These are phyloP conservation scores for Netelia virgata DNA, from an alignment of 2,888 invertebrate species.

Conservation along the genomic window DNA sequence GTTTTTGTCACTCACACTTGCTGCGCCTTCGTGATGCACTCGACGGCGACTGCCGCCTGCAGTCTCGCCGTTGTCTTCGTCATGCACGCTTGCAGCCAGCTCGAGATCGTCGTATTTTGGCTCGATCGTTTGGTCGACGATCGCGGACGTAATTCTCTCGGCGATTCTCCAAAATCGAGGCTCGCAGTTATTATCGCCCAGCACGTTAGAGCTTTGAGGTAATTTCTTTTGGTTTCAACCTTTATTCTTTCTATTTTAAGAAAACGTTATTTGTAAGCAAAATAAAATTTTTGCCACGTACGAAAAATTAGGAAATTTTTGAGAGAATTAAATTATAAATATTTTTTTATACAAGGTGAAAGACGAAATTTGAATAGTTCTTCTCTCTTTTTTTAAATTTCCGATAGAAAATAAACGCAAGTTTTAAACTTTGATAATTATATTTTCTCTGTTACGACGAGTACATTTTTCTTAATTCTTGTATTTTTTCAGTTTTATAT, in stretches of 20 bases:
- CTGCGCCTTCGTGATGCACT: constrained; percentile 66
- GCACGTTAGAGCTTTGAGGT: constrained; percentile 72
- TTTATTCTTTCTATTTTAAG: neutral
- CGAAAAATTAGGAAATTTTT: neutral
- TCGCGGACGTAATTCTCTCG: constrained; percentile 6
- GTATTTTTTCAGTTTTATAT: constrained; percentile 57
- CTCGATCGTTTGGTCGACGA: constrained; percentile 69
- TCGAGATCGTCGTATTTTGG: constrained; percentile 70
- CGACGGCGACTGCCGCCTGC: constrained; percentile 68
- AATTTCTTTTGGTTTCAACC: neutral
- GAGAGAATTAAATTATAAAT: neutral
- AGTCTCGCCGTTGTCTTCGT: constrained; percentile 72
- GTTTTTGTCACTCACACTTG: constrained; percentile 68
- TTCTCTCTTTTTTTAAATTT: neutral
- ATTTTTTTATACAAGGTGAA: neutral
- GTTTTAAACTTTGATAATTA: neutral
- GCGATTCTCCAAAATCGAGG: neutral
- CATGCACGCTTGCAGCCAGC: constrained; percentile 75
- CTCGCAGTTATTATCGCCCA: constrained; percentile 64
- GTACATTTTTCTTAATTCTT: neutral
- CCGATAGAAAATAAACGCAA: no score
- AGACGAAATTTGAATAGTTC: neutral
- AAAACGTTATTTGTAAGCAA: neutral
- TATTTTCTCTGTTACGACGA: neutral
- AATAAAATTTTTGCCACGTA: neutral